Evolutionary conservation across 2,888 invertebrate species (phyloP).

Genomic region (Pyrochroa serraticornis): DNA sequence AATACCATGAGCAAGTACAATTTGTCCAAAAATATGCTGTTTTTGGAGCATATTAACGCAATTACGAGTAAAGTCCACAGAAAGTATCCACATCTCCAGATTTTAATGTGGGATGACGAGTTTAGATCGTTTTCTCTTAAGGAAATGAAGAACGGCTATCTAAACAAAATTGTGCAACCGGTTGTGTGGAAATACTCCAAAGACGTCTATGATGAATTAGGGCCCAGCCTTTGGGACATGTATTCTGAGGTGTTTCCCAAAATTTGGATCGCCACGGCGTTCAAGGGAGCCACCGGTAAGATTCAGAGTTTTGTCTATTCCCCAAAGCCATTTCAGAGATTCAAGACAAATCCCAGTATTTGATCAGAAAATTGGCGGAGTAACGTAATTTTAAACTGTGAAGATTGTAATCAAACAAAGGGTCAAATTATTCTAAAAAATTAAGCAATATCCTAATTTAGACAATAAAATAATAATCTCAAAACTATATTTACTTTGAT

Average conservation of each 20-base stretch:
- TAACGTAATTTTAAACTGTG: no score
- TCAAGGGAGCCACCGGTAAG: conserved; percentile 75
- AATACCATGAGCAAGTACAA: conserved; percentile 49
- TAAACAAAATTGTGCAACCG: conserved; percentile 62
- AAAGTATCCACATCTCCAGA: conserved; percentile 60
- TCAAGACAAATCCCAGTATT: no score
- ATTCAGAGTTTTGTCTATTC: not conserved
- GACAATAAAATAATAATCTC: no score
- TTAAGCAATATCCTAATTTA: no score
- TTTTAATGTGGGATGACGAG: conserved; percentile 86
- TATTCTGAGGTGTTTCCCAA: conserved; percentile 67
- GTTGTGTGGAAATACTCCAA: conserved; percentile 75
- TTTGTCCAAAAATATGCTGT: conserved; percentile 64
- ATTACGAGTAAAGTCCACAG: conserved; percentile 60
- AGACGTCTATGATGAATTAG: conserved; percentile 53
- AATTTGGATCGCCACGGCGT: conserved; percentile 84
- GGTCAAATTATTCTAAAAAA: no score
- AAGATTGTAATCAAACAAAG: no score
- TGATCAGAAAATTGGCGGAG: no score
- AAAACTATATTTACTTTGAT: no score
- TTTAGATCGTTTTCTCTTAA: conserved; percentile 64
- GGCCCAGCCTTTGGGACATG: conserved; percentile 60
- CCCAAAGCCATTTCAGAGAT: no score
- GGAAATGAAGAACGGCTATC: conserved; percentile 57
- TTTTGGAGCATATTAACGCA: conserved; percentile 66